Base-by-base conservation (phyloP, 2,797 vertebrate species). In the Chaenodraco wilsoni region DNA sequence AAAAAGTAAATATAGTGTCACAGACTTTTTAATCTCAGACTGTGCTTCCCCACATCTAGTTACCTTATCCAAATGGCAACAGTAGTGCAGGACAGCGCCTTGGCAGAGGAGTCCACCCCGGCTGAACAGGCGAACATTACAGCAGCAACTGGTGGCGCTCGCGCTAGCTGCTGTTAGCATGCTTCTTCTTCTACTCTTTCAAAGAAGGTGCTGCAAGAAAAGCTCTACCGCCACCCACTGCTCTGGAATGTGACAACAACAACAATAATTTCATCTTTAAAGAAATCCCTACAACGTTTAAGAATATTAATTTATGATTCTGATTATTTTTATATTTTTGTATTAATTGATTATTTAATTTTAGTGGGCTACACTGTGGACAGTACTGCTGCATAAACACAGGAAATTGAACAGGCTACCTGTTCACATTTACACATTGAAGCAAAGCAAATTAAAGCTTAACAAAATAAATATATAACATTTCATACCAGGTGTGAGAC, bases 1-100 rank as follows among this genome's bases (percentile, higher is more conserved):
- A 27, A 37, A 9, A 37, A 57, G 3, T 5, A 56, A 3, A 51
- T 3, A 31, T 6, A 54, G 6, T 33, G 57, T 59, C 6, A 56
- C n/a, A 33, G 14, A 61, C 21, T 21, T 66, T 62, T 72, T 57
- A 44, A 52, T 52, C 9, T 33, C 16, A 60, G 0, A 54, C 41
- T 48, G 48, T 1, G 0, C 13, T 31, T 27, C 62, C 57, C 50
- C 15, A 37, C 16, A 9, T 41, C 3, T 40, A 21, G 37, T 87
- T 92, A 90, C 89, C 88, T 86, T 81, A 31, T 69, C 63, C 51
- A 69, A 78, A 66, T 55, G 41, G 27, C 46, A 45, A 66, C 61
- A 48, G 50, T 74, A 49, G 19, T 1, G 23, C 10, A 51, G 45
- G 23, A 40, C 78, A 15, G 82, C 56, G 19, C 55, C 65, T 60